phyloP scores from a whole-genome alignment of 1,140 invertebrate genomes.

The Zelostemma sp. region DNA sequence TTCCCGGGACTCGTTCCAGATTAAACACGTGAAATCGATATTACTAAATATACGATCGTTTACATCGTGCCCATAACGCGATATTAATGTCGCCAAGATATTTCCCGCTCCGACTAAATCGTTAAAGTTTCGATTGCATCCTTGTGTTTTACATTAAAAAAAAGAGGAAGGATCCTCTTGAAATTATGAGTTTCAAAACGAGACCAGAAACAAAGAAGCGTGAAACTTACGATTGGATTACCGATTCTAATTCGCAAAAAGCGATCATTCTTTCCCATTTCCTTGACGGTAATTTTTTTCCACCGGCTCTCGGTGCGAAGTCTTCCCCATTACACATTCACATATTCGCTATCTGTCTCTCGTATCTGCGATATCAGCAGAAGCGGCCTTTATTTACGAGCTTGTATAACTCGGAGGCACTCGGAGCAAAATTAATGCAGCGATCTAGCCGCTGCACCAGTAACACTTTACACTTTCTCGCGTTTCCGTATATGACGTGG shows the following conservation, averaged over 20 bases:
- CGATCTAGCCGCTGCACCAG: neutral
- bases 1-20: slow-evolving; percentile 6
- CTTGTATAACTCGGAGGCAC: slow-evolving; percentile 33
- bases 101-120: slow-evolving; percentile 2
- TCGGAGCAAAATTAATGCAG: slow-evolving; percentile 26
- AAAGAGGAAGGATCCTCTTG: too few species aligned
- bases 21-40: slow-evolving; percentile 9
- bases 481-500: slow-evolving; percentile 19
- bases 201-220: too few species aligned
- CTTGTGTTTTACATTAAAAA: neutral
- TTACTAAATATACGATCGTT: slow-evolving; percentile 7
- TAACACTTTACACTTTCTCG: slow-evolving; percentile 36
- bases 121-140: neutral
- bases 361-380: slow-evolving; percentile 42
- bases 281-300: slow-evolving; percentile 27
- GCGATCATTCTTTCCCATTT: slow-evolving; percentile 22
- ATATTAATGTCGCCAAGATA: slow-evolving; percentile 1
- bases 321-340: slow-evolving; percentile 31
- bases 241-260: too few species aligned
- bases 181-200: too few species aligned
- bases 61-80: slow-evolving; percentile 1
- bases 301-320: slow-evolving; percentile 15
- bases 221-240: too few species aligned
- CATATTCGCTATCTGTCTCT: slow-evolving; percentile 42
- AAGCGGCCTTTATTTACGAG: slow-evolving; percentile 41